phyloP scores from a whole-genome alignment of 2,888 invertebrate genomes.

The Junonia oenone region DNA sequence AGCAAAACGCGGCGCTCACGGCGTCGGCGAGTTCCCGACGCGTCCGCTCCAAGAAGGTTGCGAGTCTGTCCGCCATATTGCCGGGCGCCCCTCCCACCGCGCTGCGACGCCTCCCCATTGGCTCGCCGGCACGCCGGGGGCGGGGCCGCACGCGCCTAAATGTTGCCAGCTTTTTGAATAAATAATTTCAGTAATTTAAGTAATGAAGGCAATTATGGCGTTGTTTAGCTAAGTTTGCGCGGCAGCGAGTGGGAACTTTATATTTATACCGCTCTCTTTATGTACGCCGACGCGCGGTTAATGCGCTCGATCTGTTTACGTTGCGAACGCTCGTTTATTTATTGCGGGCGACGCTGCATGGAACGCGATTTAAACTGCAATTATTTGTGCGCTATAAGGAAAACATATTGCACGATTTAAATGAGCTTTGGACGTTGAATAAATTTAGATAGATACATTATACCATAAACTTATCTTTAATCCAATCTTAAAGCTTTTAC shows the following conservation, averaged over 20 bases:
- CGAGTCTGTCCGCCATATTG: conserved; percentile 69
- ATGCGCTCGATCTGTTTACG: conserved; percentile 79
- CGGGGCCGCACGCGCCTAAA: conserved; percentile 58
- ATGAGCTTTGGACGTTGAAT: conserved; percentile 39
- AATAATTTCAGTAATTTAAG: conserved; percentile 81
- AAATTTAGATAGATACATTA: conserved; percentile 28
- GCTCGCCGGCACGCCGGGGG: conserved; percentile 41
- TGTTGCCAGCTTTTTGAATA: conserved; percentile 81
- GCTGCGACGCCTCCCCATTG: conserved; percentile 49
- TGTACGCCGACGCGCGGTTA: conserved; percentile 78
- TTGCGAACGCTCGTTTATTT: conserved; percentile 68
- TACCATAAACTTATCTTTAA: conserved; percentile 14
- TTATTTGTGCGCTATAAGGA: conserved; percentile 67
- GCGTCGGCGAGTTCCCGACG: conserved; percentile 33
- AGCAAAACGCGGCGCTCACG: conserved; percentile 34
- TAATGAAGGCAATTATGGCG: conserved; percentile 81
- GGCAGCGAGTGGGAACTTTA: conserved; percentile 76
- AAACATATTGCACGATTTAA: conserved; percentile 67
- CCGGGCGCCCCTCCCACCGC: conserved; percentile 55
- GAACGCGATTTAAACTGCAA: conserved; percentile 74
- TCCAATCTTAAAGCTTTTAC: conserved; percentile 11
- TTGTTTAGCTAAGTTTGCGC: conserved; percentile 80
- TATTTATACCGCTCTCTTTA: conserved; percentile 79
- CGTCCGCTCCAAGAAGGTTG: conserved; percentile 36
- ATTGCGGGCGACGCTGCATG: conserved; percentile 70